These are phyloP conservation scores for Unio delphinus DNA, from an alignment of 2,888 invertebrate species.

Conservation along the genomic window DNA sequence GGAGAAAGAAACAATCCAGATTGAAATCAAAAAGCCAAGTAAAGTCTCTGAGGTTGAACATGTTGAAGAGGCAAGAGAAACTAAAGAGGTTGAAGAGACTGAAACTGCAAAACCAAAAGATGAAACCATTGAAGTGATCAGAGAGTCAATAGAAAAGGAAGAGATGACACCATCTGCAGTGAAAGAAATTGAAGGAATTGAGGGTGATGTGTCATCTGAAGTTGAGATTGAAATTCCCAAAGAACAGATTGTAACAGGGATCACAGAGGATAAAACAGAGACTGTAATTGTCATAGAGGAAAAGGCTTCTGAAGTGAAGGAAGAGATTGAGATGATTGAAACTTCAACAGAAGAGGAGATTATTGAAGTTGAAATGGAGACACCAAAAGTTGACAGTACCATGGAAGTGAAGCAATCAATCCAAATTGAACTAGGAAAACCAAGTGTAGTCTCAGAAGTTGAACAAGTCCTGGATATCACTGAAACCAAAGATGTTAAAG, in stretches of 20 bases:
- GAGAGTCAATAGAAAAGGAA: constrained; percentile 28
- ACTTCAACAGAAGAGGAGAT: constrained; percentile 27
- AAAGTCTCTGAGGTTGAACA: constrained; percentile 1
- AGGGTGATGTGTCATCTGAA: constrained; percentile 15
- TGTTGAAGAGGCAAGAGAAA: constrained; percentile 5
- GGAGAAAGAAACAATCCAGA: neutral
- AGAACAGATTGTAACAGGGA: neutral
- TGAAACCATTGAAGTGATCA: constrained; percentile 29
- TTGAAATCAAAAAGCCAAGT: neutral
- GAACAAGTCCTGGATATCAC: constrained; percentile 6
- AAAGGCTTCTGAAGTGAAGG: constrained; percentile 11
- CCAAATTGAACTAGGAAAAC: constrained; percentile 12
- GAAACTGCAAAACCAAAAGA: constrained; percentile 33
- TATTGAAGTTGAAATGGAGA: constrained; percentile 28
- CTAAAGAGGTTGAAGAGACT: constrained; percentile 15
- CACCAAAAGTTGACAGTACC: constrained; percentile 24
- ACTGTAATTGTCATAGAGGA: neutral
- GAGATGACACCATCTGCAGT: constrained; percentile 27
- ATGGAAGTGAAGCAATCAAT: neutral
- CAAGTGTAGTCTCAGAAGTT: neutral
- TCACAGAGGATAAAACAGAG: neutral
- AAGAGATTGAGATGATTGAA: constrained; percentile 26
- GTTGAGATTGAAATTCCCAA: constrained; percentile 14
- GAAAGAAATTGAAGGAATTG: constrained; percentile 1
- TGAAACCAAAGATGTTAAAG: constrained; percentile 3